phyloP scores from a whole-genome alignment of 1,140 invertebrate genomes.

The Drosophila obscura region DNA sequence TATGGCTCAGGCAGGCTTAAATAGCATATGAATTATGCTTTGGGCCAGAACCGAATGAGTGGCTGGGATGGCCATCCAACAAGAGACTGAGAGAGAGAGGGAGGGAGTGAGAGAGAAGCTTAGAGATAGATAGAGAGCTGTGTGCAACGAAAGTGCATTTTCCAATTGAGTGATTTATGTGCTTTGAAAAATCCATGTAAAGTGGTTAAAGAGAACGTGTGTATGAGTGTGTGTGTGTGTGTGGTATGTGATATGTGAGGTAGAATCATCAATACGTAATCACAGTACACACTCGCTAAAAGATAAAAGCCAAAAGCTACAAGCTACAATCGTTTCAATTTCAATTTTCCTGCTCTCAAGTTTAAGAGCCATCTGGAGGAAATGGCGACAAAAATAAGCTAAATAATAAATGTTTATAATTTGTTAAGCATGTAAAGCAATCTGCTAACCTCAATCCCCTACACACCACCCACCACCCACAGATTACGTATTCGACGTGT shows the following conservation, averaged over 20 bases:
- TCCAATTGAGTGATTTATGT: slow-evolving; percentile 82
- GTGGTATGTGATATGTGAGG: no score
- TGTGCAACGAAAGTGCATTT: slow-evolving; percentile 60
- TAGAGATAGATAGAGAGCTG: background rate
- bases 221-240: background rate
- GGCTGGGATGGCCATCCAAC: no score
- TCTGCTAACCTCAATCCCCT: slow-evolving; percentile 10
- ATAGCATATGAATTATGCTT: slow-evolving; percentile 78
- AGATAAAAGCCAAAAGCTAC: background rate
- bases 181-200: slow-evolving; percentile 70
- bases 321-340: background rate
- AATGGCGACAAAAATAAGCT: slow-evolving; percentile 2
- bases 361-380: background rate
- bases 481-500: slow-evolving; percentile 54
- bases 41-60: slow-evolving; percentile 28
- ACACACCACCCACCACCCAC: slow-evolving; percentile 10
- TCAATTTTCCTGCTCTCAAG: background rate
- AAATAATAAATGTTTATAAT: slow-evolving; percentile 58
- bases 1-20: slow-evolving; percentile 74
- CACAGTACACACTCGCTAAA: slow-evolving; percentile 17
- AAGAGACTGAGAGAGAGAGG: background rate
- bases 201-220: slow-evolving; percentile 25
- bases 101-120: background rate
- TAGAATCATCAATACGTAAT: slow-evolving; percentile 31
- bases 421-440: slow-evolving; percentile 40